Evolutionary conservation across 2,113 vertebrate genomes (phyloP).

Genomic region (Tachysurus vachellii): DNA sequence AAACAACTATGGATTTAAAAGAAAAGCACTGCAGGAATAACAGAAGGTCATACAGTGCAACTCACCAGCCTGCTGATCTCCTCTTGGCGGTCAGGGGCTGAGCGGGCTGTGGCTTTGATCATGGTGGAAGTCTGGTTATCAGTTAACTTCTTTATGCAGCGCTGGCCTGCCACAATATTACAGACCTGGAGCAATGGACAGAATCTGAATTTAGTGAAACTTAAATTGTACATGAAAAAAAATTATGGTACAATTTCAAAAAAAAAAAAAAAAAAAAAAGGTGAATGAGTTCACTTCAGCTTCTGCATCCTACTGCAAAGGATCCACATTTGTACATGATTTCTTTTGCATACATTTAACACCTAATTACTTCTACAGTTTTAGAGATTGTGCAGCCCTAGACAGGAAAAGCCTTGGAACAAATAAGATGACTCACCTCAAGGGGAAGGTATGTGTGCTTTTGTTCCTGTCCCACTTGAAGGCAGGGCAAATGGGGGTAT

Average conservation of each 20-base stretch:
- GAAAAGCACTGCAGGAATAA: background rate
- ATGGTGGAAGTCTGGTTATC: slow-evolving; percentile 99
- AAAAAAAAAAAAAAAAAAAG: too few species aligned
- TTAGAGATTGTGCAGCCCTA: background rate
- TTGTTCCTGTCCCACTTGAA: slow-evolving; percentile 98
- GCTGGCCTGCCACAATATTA: slow-evolving; percentile 96
- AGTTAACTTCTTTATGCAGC: slow-evolving; percentile 97
- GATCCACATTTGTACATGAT: too few species aligned
- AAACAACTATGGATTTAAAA: background rate
- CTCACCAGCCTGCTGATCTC: slow-evolving; percentile 97
- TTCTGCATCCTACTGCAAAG: background rate
- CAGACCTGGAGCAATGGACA: slow-evolving; percentile 80
- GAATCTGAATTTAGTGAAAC: background rate
- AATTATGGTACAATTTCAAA: background rate
- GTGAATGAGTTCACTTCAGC: background rate
- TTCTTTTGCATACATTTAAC: background rate
- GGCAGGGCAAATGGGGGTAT: slow-evolving; percentile 95
- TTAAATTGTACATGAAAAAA: background rate
- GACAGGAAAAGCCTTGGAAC: background rate
- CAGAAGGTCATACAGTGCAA: background rate
- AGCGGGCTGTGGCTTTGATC: slow-evolving; percentile 98
- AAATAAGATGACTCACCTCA: slow-evolving; percentile 75
- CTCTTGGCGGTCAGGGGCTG: slow-evolving; percentile 95
- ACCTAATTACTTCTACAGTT: too few species aligned
- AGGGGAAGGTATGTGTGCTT: slow-evolving; percentile 98